phyloP scores from a whole-genome alignment of 2,797 vertebrate genomes.

The Fundulus diaphanus region DNA sequence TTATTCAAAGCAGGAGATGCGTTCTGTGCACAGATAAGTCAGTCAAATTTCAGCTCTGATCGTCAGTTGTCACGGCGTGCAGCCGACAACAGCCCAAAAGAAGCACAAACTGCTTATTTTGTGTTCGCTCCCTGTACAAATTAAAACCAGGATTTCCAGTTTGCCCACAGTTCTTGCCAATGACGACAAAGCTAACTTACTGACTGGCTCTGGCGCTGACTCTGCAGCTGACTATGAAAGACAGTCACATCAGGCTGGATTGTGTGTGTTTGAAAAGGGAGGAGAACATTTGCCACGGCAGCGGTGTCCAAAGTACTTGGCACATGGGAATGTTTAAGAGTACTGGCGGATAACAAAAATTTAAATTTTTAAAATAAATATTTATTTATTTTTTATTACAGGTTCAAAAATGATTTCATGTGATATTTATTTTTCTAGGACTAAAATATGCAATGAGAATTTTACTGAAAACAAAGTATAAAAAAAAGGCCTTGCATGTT shows the following conservation, averaged over 20 bases:
- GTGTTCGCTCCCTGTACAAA: slow-evolving; percentile 23
- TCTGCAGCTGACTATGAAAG: slow-evolving; percentile 17
- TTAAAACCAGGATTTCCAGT: slow-evolving; percentile 71
- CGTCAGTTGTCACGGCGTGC: background rate
- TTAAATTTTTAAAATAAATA: background rate
- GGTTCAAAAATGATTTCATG: background rate
- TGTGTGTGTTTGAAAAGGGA: slow-evolving; percentile 9
- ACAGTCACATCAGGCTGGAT: slow-evolving; percentile 12
- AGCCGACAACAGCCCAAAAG: slow-evolving; percentile 6
- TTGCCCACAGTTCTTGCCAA: slow-evolving; percentile 51
- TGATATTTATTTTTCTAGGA: background rate
- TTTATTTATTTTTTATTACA: background rate
- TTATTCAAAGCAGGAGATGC: slow-evolving; percentile 48
- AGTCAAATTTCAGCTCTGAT: slow-evolving; percentile 9
- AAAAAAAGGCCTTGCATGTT: too few relatives aligned
- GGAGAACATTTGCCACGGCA: background rate
- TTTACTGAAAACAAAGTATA: background rate
- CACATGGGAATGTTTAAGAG: background rate
- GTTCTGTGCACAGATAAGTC: slow-evolving; percentile 21
- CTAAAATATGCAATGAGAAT: background rate
- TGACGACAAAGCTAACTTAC: slow-evolving; percentile 35
- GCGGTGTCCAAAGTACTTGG: background rate
- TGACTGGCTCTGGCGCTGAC: slow-evolving; percentile 33
- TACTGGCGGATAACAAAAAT: background rate
- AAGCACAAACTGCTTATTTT: slow-evolving; percentile 10